Evolutionary conservation across 1,140 invertebrate genomes (phyloP).

Genomic region (Calliopsis andreniformis): DNA sequence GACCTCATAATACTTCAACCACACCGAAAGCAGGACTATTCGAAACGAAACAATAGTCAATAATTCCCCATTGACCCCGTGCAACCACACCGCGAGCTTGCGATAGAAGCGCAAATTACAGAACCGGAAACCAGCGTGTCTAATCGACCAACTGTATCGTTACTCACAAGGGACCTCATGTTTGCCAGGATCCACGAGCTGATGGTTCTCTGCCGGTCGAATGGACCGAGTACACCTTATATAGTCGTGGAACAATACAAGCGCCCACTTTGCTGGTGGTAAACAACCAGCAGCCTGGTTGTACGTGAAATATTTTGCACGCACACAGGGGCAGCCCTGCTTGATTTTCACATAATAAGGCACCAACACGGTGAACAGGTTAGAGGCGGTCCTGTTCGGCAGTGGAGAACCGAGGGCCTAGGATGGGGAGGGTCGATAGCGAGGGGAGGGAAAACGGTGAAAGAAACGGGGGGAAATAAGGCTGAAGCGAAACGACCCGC

Average conservation of each 20-base stretch:
- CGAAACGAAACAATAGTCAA: no score
- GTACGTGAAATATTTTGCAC: constrained; percentile 41
- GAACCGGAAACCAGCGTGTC: not conserved
- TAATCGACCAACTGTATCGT: not conserved
- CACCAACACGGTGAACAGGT: not conserved
- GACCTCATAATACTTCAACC: no score
- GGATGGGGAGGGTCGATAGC: constrained; percentile 1
- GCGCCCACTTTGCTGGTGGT: constrained; percentile 27
- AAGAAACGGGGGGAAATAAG: constrained; percentile 13
- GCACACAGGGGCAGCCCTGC: constrained; percentile 26
- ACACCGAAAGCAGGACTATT: no score
- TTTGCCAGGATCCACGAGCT: constrained; percentile 63
- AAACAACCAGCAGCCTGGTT: constrained; percentile 30
- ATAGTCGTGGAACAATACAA: constrained; percentile 71
- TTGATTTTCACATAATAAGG: constrained; percentile 62
- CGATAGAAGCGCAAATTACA: no score
- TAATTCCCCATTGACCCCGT: no score
- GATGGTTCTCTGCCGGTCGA: constrained; percentile 67
- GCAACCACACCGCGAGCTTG: not conserved
- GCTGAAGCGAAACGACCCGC: constrained; percentile 34
- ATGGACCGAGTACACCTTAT: constrained; percentile 67
- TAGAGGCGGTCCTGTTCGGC: constrained; percentile 45
- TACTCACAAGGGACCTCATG: constrained; percentile 77
- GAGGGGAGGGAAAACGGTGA: constrained; percentile 11
- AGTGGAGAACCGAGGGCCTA: not conserved